Base-by-base conservation (phyloP, 2,797 vertebrate genomes). In the Pangasius sanitwongsei region DNA sequence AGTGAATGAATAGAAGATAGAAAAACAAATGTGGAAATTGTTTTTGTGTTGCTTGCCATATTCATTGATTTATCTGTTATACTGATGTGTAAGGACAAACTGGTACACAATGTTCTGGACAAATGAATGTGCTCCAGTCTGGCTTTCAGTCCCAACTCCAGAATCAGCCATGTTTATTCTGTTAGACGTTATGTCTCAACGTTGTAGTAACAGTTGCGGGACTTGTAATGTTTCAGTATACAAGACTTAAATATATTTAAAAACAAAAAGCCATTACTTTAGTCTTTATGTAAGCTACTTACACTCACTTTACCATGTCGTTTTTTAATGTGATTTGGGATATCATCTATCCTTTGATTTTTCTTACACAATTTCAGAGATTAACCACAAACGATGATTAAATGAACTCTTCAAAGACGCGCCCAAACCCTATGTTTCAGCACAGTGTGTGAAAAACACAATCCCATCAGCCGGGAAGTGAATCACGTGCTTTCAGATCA, bases 401-500 rank as follows among this genome's bases (percentile, higher is more conserved):
- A 44, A 63, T 6, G 6, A 81, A 57, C 4, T 83, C 20, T 12
- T 65, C 13, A 69, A 11, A 65, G 8, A 20, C 44, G 44, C 11
- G 44, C 80, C 80, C 20, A 44, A 16, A 31, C 8, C 3, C 0
- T 23, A 20, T 12, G 20, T 82, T 31, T 82, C 55, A 82, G 37
- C 80, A 28, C 28, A 53, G 13, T 16, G 7, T 8, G n/a, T 20
- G 37, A 86, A 61, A 18, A 69, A 28, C 0, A 37, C n/a, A 72
- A 77, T 59, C 69, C 41, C 67, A 65, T 88, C 81, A 87, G 67
- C 28, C 59, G 69, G 81, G 59, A 83, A 88, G 5, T 9, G 25
- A 31, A 87, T 96, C 96, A 97, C 95, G 94, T 96, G 96, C 88
- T 7, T 0, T 1, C 16, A 15, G 82, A 87, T 94, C 93, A 94